Conservation (phyloP, 1,140 invertebrate genomes). For the Magallana gigas region DNA sequence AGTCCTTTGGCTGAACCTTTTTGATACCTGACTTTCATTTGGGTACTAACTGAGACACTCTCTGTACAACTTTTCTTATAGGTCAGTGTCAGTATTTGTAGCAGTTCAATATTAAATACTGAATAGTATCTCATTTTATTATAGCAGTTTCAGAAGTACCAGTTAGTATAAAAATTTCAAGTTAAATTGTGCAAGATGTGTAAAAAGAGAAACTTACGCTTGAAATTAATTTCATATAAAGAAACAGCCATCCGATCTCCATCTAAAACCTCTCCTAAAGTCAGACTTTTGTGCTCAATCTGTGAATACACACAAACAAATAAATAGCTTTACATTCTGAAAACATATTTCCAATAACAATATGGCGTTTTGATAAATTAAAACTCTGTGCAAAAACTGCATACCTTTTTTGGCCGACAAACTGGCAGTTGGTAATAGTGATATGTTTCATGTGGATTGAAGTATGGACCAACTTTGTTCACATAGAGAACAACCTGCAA, state of each 20-base stretch:
- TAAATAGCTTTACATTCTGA: neutral
- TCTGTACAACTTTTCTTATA: too few relatives aligned
- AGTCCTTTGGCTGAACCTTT: neutral
- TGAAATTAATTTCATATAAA: constrained; percentile 80
- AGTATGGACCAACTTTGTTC: constrained; percentile 83
- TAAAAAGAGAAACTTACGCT: constrained; percentile 72
- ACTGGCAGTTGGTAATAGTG: constrained; percentile 82
- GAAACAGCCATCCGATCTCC: constrained; percentile 82
- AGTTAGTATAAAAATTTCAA: too few relatives aligned
- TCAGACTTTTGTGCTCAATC: constrained; percentile 81
- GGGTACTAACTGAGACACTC: too few relatives aligned
- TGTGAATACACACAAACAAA: constrained; percentile 65
- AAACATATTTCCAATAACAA: too few relatives aligned
- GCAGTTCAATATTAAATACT: too few relatives aligned
- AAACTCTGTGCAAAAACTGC: neutral
- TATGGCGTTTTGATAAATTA: too few relatives aligned
- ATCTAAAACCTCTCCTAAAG: constrained; percentile 82
- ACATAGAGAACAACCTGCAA: constrained; percentile 81
- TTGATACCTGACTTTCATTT: too few relatives aligned
- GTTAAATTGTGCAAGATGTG: too few relatives aligned
- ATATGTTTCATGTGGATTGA: constrained; percentile 83
- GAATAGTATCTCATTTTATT: too few relatives aligned
- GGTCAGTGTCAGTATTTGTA: too few relatives aligned
- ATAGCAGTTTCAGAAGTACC: too few relatives aligned
- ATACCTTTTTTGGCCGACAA: constrained; percentile 81